A percentile compares a stretch with the other conserved stretches of the same genome.
Evolutionary conservation across 2,888 invertebrate genomes (phyloP).

Genomic region (Allophyes oxyacanthae): DNA sequence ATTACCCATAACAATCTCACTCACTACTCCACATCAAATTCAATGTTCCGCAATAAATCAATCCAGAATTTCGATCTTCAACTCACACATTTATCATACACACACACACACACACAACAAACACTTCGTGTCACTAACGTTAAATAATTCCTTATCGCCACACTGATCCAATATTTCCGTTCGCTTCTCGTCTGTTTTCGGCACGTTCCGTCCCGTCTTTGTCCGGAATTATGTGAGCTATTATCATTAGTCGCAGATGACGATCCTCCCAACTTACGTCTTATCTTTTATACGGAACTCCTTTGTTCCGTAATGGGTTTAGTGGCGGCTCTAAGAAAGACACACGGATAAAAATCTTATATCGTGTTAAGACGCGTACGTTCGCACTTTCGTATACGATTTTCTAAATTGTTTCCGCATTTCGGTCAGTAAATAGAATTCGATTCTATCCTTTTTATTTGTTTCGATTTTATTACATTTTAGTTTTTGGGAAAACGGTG

Average conservation of each 20-base stretch:
- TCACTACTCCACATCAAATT: too few species aligned
- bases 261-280: conserved; percentile 63
- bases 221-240: conserved; percentile 68
- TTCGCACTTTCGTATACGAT: conserved; percentile 37
- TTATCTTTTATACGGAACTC: conserved; percentile 68
- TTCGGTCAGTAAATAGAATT: conserved; percentile 32
- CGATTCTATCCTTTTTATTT: background rate
- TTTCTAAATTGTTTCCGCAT: conserved; percentile 40
- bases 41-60: too few species aligned
- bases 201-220: conserved; percentile 57
- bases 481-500: too few species aligned
- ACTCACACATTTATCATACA: background rate
- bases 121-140: conserved; percentile 1
- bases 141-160: conserved; percentile 39
- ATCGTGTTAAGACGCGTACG: conserved; percentile 25
- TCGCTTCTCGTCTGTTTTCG: conserved; percentile 54
- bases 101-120: conserved; percentile 3
- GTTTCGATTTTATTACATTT: too few species aligned
- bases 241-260: conserved; percentile 76
- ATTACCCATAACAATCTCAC: too few species aligned
- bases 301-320: conserved; percentile 67
- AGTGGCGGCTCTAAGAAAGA: conserved; percentile 56
- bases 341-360: conserved; percentile 45
- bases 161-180: conserved; percentile 40
- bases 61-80: too few species aligned